Evolutionary conservation across 1,140 invertebrate species (phyloP).

Genomic region (Drosophila truncata): DNA sequence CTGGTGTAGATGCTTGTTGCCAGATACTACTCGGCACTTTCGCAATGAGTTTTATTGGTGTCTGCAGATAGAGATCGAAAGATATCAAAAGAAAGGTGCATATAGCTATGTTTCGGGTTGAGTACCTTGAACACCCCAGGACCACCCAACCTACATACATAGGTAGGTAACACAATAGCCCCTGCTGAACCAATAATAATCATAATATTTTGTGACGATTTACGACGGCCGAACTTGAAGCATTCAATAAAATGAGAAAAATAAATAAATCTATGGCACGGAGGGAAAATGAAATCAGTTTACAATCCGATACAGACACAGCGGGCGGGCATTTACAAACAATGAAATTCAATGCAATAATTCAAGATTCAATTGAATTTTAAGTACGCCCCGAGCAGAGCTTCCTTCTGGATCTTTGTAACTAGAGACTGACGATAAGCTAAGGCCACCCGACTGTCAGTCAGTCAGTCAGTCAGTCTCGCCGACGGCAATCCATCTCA

Average conservation of each 20-base stretch:
- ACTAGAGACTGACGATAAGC: conserved; percentile 53
- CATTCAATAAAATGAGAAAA: conserved; percentile 76
- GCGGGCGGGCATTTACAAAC: conserved; percentile 81
- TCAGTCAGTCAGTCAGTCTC: conserved; percentile 46
- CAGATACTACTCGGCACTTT: conserved; percentile 66
- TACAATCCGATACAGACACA: conserved; percentile 65
- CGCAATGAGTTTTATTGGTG: conserved; percentile 71
- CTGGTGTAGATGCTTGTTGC: conserved; percentile 59
- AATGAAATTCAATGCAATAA: conserved; percentile 85
- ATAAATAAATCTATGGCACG: conserved; percentile 77
- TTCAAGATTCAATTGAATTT: conserved; percentile 85
- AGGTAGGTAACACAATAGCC: conserved; percentile 43
- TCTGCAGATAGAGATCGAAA: conserved; percentile 49
- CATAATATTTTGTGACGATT: conserved; percentile 67
- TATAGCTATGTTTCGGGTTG: background rate
- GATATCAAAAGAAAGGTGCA: conserved; percentile 8
- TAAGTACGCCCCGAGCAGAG: conserved; percentile 70
- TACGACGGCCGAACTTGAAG: conserved; percentile 67
- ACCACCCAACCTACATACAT: conserved; percentile 36
- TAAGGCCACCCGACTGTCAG: conserved; percentile 45
- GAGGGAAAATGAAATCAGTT: conserved; percentile 79
- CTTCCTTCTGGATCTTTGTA: conserved; percentile 46
- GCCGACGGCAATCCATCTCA: conserved; percentile 77
- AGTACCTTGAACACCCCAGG: conserved; percentile 7
- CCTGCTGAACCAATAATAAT: conserved; percentile 38